A percentile compares a stretch with the other conserved stretches of the same genome.
phyloP scores from a whole-genome alignment of 2,888 invertebrate species.

The Cephus nigrinus region DNA sequence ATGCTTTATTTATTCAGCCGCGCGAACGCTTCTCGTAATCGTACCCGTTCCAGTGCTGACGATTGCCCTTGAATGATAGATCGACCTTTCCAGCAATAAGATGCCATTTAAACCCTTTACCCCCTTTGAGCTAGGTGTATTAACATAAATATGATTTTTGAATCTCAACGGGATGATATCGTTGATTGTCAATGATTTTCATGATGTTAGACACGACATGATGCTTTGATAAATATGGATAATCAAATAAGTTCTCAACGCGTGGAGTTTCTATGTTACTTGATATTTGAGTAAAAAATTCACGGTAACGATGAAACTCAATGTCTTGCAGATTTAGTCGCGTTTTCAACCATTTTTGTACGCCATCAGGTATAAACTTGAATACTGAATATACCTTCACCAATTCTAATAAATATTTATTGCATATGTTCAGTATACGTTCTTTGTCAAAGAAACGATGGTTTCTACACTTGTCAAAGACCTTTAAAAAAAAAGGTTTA shows the following conservation, averaged over 20 bases:
- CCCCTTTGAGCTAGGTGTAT: too few relatives aligned
- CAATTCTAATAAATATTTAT: conserved; percentile 13
- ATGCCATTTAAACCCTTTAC: too few relatives aligned
- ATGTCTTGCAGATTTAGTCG: conserved; percentile 20
- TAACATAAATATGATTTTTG: too few relatives aligned
- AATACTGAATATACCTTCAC: conserved; percentile 23
- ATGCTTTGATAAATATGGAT: not conserved
- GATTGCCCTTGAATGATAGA: conserved; percentile 27
- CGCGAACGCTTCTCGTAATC: conserved; percentile 21
- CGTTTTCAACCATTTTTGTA: conserved; percentile 41
- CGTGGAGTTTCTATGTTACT: not conserved
- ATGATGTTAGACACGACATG: not conserved
- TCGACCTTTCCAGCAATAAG: too few relatives aligned
- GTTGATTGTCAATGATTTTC: not conserved
- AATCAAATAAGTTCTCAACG: not conserved
- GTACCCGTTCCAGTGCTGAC: conserved; percentile 15
- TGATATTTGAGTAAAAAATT: not conserved
- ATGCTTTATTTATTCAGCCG: conserved; percentile 25
- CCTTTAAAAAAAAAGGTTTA: conserved; percentile 41
- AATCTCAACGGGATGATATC: too few relatives aligned
- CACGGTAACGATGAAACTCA: conserved; percentile 19
- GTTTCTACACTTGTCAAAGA: conserved; percentile 56
- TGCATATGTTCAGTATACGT: conserved; percentile 35
- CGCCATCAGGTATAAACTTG: conserved; percentile 27
- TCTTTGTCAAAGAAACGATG: conserved; percentile 54